Evolutionary conservation across 2,113 vertebrate species (phyloP).

Genomic region (Entomyzon cyanotis): DNA sequence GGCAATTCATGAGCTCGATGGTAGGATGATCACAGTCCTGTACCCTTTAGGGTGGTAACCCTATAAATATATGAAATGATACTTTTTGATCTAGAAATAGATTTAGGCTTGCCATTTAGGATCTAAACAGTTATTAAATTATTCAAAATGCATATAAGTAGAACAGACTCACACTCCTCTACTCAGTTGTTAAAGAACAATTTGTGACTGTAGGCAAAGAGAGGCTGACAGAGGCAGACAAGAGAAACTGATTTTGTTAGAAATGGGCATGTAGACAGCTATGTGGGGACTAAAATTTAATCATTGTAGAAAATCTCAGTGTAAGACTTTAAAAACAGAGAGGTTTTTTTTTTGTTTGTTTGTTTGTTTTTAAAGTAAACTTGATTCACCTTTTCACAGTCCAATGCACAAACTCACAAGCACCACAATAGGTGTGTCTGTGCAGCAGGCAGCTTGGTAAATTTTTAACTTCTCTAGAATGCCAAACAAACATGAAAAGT

Average conservation of each 20-base stretch:
- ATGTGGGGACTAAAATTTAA: neutral
- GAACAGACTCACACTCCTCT: rapidly evolving
- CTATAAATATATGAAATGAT: neutral
- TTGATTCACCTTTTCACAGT: neutral
- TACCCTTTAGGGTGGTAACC: neutral
- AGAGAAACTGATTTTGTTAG: neutral
- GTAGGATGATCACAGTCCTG: neutral
- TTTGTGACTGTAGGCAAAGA: neutral
- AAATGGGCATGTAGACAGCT: neutral
- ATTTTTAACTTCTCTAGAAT: neutral
- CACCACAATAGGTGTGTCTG: neutral
- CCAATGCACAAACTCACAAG: neutral
- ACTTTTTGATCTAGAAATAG: neutral
- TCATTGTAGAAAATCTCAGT: neutral
- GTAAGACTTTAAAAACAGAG: neutral
- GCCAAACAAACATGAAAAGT: neutral
- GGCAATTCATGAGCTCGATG: neutral
- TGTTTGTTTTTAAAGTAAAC: neutral
- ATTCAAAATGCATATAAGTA: neutral
- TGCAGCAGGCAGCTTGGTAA: neutral
- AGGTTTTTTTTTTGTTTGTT: neutral
- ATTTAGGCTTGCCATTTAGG: neutral
- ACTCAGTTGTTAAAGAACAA: neutral
- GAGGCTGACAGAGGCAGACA: neutral
- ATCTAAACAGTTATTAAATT: neutral